phyloP scores from a whole-genome alignment of 2,888 invertebrate genomes.

The Agrilus mali region DNA sequence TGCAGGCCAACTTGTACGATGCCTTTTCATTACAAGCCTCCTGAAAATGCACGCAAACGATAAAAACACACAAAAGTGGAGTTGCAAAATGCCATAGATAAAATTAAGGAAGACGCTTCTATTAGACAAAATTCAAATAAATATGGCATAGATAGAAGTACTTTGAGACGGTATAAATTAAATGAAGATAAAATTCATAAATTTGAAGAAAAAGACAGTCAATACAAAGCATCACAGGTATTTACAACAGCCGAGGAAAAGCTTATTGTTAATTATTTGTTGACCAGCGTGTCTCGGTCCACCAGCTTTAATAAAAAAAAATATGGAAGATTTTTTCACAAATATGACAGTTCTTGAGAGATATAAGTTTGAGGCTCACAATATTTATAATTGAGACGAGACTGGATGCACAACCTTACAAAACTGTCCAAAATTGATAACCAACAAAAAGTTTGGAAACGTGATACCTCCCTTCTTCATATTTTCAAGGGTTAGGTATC shows the following conservation, averaged over 20 bases:
- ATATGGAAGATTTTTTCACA: constrained; percentile 13
- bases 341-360: constrained; percentile 14
- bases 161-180: neutral
- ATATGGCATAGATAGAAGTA: neutral
- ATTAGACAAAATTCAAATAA: neutral
- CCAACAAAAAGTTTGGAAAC: constrained; percentile 19
- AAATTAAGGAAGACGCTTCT: neutral
- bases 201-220: neutral
- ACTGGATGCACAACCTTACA: constrained; percentile 29
- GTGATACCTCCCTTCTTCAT: constrained; percentile 21
- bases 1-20: neutral
- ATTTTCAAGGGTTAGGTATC: constrained; percentile 18
- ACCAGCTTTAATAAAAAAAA: constrained; percentile 13
- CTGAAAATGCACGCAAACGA: constrained; percentile 1
- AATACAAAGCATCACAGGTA: neutral
- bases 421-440: constrained; percentile 23
- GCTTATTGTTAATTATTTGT: constrained; percentile 1
- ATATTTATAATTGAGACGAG: constrained; percentile 30
- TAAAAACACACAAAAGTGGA: neutral
- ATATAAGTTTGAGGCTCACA: constrained; percentile 16
- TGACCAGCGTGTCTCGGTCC: constrained; percentile 4
- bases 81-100: neutral
- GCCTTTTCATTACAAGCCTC: neutral
- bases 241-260: neutral
- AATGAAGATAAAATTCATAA: constrained; percentile 1